Evolutionary conservation across 1,140 invertebrate genomes (phyloP).

Genomic region (Anoplolepis gracilipes): DNA sequence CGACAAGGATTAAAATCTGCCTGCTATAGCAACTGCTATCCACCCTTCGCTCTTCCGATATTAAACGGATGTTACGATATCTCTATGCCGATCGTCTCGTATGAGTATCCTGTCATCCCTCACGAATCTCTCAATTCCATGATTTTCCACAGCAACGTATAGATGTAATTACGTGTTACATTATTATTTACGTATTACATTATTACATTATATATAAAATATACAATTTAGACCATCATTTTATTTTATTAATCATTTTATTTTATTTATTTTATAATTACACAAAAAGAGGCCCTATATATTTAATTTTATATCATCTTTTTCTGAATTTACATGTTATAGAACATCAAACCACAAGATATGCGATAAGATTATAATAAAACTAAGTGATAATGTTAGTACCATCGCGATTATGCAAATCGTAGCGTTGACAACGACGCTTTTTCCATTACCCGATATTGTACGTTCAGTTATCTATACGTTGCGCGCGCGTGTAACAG

Average conservation of each 20-base stretch:
- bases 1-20: conserved; percentile 86
- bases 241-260: background rate
- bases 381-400: background rate
- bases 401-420: conserved; percentile 11
- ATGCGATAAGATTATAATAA: background rate
- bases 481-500: conserved; percentile 44
- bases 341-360: background rate
- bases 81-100: conserved; percentile 71
- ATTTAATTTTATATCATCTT: background rate
- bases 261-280: too few relatives aligned
- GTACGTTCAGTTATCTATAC: conserved; percentile 26
- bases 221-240: background rate
- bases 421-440: conserved; percentile 35
- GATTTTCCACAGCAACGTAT: background rate
- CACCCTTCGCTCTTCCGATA: conserved; percentile 72
- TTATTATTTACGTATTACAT: background rate
- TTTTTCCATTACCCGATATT: conserved; percentile 51
- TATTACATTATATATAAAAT: background rate
- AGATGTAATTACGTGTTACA: background rate
- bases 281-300: background rate
- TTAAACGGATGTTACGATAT: conserved; percentile 83
- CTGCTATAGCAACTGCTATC: conserved; percentile 76
- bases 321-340: background rate
- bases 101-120: conserved; percentile 32
- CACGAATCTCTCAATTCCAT: background rate